A percentile compares a stretch with the other conserved stretches of the same genome.
Evolutionary conservation across 2,888 invertebrate species (phyloP).

Genomic region (Synergus umbraculus): DNA sequence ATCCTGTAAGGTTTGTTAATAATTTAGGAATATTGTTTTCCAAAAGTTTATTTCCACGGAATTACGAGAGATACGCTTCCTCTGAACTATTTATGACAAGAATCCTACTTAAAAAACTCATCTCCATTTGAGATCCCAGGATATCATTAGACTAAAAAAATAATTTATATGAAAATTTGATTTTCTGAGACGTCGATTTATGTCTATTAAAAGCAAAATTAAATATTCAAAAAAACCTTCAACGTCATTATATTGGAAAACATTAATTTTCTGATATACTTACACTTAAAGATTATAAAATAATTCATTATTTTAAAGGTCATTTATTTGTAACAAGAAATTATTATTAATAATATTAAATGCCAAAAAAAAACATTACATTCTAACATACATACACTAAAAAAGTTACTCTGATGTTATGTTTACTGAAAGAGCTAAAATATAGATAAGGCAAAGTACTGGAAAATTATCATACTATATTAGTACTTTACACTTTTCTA

Average conservation of each 20-base stretch:
- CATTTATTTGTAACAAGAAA: too few species aligned
- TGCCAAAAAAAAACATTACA: too few species aligned
- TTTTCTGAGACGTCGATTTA: neutral
- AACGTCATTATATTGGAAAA: neutral
- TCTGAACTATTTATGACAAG: neutral
- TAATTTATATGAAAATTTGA: neutral
- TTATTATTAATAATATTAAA: too few species aligned
- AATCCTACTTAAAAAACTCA: neutral
- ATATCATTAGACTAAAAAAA: neutral
- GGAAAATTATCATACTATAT: too few species aligned
- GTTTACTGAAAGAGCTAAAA: too few species aligned
- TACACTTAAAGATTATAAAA: too few species aligned
- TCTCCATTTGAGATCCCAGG: neutral
- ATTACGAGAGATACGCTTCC: conserved; percentile 25
- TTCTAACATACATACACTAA: too few species aligned
- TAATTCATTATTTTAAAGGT: too few species aligned
- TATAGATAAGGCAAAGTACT: too few species aligned
- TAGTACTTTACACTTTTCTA: too few species aligned
- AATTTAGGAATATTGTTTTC: neutral
- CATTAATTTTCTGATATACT: neutral
- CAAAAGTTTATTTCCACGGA: neutral
- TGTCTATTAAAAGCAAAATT: neutral
- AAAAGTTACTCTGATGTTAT: too few species aligned
- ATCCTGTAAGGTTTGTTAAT: neutral
- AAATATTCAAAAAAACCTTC: neutral